Evolutionary conservation across 1,140 invertebrate species (phyloP).

Genomic region (Schlechtendalia chinensis): DNA sequence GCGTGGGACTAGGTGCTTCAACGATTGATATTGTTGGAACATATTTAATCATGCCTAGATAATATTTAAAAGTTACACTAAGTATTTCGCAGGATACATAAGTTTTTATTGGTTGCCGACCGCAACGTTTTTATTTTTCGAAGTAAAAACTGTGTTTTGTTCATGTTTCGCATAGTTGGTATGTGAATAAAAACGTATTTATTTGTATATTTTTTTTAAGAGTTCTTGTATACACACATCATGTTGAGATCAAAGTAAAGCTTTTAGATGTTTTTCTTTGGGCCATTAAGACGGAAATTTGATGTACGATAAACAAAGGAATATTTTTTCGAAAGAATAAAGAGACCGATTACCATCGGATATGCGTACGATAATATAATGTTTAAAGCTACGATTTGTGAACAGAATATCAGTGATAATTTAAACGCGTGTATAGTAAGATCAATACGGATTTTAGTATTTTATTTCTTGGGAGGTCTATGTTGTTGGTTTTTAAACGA

Average conservation of each 20-base stretch:
- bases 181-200: not conserved
- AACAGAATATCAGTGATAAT: conserved; percentile 15
- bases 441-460: not conserved
- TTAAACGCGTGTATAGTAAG: not conserved
- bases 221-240: not conserved
- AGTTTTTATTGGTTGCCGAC: no score
- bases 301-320: conserved; percentile 7
- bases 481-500: not conserved
- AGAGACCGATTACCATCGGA: not conserved
- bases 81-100: no score
- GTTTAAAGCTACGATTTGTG: not conserved
- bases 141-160: no score
- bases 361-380: conserved; percentile 20
- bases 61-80: no score
- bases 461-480: not conserved
- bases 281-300: not conserved
- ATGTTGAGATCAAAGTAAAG: conserved; percentile 5
- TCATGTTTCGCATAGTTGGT: no score
- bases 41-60: no score
- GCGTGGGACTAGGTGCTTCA: not conserved
- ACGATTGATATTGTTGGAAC: not conserved
- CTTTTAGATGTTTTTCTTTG: conserved; percentile 2
- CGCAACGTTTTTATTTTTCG: no score
- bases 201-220: not conserved
- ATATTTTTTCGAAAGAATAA: not conserved